Percentiles rank a stretch among this genome's conserved stretches.
Conservation (phyloP, 2,113 vertebrate species). For the Struthidea cinerea region DNA sequence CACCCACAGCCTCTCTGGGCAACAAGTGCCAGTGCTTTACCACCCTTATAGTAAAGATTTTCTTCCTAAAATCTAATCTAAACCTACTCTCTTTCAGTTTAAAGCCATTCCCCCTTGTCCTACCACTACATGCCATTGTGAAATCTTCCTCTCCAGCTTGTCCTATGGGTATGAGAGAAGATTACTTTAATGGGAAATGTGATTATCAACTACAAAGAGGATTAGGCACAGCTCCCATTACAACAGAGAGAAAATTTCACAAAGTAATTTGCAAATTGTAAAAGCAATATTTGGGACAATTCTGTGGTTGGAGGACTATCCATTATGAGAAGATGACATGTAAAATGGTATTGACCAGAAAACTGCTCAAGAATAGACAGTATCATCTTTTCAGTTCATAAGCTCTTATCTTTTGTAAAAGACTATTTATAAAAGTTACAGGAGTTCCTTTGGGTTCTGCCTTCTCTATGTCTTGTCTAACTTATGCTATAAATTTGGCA, state of each 20-base stretch:
- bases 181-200: neutral
- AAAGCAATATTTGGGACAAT: neutral
- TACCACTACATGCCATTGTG: neutral
- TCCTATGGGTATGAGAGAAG: neutral
- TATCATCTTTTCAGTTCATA: neutral
- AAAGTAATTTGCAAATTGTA: neutral
- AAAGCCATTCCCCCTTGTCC: neutral
- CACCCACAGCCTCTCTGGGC: neutral
- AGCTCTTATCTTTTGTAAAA: neutral
- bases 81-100: neutral
- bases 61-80: neutral
- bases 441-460: neutral
- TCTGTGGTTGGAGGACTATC: neutral
- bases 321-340: accelerated
- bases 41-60: neutral
- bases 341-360: neutral
- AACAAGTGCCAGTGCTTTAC: neutral
- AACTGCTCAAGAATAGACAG: neutral
- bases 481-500: neutral
- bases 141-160: neutral
- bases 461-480: neutral
- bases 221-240: neutral
- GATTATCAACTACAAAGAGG: neutral
- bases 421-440: neutral
- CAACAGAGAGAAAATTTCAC: neutral